Evolutionary conservation across 2,888 invertebrate genomes (phyloP).

Genomic region (Mesorhabditis belari): DNA sequence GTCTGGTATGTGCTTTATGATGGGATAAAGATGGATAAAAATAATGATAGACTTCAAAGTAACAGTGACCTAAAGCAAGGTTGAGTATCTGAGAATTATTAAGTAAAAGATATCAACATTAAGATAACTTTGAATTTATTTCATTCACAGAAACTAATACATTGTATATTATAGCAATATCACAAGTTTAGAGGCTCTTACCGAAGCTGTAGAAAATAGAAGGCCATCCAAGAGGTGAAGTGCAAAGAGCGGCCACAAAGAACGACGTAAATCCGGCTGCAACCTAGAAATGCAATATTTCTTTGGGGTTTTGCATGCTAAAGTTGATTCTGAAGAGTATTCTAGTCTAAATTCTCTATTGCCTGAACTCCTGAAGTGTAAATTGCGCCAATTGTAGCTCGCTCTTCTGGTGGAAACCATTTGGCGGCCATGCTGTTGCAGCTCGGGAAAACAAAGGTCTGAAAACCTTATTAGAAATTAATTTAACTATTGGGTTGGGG

Average conservation of each 20-base stretch:
- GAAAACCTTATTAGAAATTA: too few species aligned
- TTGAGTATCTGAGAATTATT: too few species aligned
- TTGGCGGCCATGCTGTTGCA: constrained; percentile 33
- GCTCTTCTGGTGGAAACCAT: constrained; percentile 40
- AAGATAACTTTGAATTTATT: background rate
- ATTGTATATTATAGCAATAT: background rate
- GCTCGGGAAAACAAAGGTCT: constrained; percentile 34
- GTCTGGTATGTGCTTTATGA: too few species aligned
- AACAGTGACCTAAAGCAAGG: too few species aligned
- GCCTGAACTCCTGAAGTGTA: constrained; percentile 42
- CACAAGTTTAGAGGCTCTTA: background rate
- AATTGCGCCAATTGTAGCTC: constrained; percentile 30
- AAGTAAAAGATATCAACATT: background rate
- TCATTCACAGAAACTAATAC: background rate
- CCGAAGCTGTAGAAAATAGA: background rate
- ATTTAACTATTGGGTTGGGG: too few species aligned
- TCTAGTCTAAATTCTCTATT: constrained; percentile 2
- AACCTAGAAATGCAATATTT: background rate
- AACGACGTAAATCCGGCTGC: background rate
- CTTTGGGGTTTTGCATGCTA: too few species aligned
- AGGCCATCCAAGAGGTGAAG: background rate
- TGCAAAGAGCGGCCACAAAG: background rate
- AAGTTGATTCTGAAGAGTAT: too few species aligned
- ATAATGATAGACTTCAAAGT: too few species aligned
- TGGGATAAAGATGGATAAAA: too few species aligned